A percentile compares a stretch with the other conserved stretches of the same genome.
These are phyloP conservation scores for Tamias sibiricus DNA, from an alignment of 2,113 vertebrate species.

Conservation along the genomic window DNA sequence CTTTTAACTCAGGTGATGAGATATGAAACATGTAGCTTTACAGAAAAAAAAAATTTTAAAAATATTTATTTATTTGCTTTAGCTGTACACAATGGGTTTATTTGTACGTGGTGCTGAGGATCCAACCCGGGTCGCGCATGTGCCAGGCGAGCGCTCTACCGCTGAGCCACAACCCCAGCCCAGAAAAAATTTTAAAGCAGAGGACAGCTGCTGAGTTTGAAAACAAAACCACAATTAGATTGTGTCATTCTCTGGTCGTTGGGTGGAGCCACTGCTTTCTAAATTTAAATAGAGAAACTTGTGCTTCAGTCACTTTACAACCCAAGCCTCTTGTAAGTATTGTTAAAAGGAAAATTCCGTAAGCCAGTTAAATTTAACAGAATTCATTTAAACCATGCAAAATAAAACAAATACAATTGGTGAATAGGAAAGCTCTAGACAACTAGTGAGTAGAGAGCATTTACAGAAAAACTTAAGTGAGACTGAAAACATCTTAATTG, in stretches of 20 bases:
- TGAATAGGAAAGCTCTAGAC: neutral
- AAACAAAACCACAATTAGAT: neutral
- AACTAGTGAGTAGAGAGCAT: neutral
- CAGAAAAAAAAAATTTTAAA: too few relatives aligned
- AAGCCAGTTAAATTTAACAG: neutral
- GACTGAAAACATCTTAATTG: neutral
- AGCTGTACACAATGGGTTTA: too few relatives aligned
- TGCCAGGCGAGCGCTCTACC: too few relatives aligned
- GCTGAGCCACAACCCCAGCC: too few relatives aligned
- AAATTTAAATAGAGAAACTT: conserved; percentile 21
- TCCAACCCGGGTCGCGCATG: too few relatives aligned
- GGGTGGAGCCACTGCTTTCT: conserved; percentile 12
- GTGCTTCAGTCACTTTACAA: conserved; percentile 28
- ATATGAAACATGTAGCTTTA: neutral
- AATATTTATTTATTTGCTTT: too few relatives aligned
- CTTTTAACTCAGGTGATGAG: neutral
- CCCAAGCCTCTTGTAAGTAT: neutral
- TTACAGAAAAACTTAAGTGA: neutral
- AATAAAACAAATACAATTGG: neutral
- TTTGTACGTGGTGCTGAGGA: too few relatives aligned
- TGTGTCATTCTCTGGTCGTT: conserved; percentile 30
- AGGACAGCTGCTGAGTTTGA: neutral
- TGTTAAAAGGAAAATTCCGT: neutral
- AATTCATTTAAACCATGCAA: neutral
- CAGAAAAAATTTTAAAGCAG: neutral